Conservation (phyloP, 2,113 vertebrate species). For the Pteronura brasiliensis region DNA sequence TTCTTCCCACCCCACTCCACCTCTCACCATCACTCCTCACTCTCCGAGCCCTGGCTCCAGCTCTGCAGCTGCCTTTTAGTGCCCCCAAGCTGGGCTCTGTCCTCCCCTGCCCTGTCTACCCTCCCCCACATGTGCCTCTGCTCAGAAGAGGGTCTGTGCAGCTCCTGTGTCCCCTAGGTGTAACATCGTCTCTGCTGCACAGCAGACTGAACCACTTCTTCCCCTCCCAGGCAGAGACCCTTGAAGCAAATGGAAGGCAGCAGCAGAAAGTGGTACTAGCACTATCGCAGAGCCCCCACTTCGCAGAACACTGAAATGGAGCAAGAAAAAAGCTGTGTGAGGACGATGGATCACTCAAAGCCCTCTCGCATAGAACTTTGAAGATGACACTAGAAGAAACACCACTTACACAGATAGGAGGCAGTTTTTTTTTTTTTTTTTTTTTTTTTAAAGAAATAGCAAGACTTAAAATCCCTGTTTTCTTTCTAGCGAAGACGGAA, state of each 20-base stretch:
- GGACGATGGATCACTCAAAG: not conserved
- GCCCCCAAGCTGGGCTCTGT: not conserved
- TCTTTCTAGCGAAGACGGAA: not conserved
- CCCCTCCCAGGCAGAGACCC: not conserved
- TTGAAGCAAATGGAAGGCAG: not conserved
- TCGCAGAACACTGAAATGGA: not conserved
- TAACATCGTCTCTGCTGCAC: not conserved
- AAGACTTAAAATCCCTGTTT: not conserved
- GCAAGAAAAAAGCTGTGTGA: not conserved
- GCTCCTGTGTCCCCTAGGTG: not conserved
- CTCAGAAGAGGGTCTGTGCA: accelerated
- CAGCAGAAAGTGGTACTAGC: not conserved
- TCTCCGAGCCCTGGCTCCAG: not conserved
- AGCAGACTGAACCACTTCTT: not conserved
- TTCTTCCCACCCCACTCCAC: not conserved
- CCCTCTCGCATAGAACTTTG: not conserved
- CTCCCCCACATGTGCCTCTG: not conserved
- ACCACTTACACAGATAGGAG: not conserved
- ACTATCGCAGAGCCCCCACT: not conserved
- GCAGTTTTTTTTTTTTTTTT: not conserved
- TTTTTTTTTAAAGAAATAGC: not conserved
- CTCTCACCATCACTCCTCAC: not conserved
- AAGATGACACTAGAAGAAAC: not conserved
- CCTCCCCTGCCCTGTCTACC: not conserved
- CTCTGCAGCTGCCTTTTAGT: not conserved